Evolutionary conservation across 2,888 invertebrate species (phyloP), one percentile per base, ranked within the genome.

Genomic region (Coleophora deauratella): DNA sequence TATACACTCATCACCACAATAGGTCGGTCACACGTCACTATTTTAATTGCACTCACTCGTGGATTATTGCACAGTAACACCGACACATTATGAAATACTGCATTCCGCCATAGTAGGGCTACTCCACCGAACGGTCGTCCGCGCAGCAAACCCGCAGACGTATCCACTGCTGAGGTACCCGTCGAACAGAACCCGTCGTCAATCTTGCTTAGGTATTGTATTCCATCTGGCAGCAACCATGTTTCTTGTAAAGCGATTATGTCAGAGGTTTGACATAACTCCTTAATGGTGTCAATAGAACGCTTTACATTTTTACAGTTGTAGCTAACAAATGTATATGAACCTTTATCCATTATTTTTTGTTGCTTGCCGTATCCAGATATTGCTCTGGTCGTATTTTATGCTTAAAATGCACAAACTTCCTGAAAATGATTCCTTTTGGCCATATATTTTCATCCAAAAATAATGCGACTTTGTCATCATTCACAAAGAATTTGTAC

Each of bases 81-180:
- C 0, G 45, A 33, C 13, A 53, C 50, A n/a, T 38, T 33, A 15
- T 39, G 28, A 27, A 53, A 51, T 9, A 33, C 42, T 27, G 14
- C 14, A 2, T 32, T 40, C 2, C 46, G 15, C 45, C 45, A 52
- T 7, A 52, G 35, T 4, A 52, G n/a, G n/a, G 46, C 51, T 0
- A 49, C 45, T 6, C 49, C 53, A 2, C 50, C 52, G 30, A 47
- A 41, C 2, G 45, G 47, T 3, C 49, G 14, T 2, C 51, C 47
- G 6, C 37, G 15, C 11, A 53, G 35, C n/a, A 47, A 21, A 9
- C 50, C 50, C 1, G 33, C 38, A 9, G 47, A 7, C 12, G 45
- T 45, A 34, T 53, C 46, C 13, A 53, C 36, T 2, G 46, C 35
- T 14, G 47, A 41, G 10, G 35, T 33, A 2, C 38, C 41, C 10